Conservation (phyloP, 2,113 vertebrate species). For the Smithornis capensis region DNA sequence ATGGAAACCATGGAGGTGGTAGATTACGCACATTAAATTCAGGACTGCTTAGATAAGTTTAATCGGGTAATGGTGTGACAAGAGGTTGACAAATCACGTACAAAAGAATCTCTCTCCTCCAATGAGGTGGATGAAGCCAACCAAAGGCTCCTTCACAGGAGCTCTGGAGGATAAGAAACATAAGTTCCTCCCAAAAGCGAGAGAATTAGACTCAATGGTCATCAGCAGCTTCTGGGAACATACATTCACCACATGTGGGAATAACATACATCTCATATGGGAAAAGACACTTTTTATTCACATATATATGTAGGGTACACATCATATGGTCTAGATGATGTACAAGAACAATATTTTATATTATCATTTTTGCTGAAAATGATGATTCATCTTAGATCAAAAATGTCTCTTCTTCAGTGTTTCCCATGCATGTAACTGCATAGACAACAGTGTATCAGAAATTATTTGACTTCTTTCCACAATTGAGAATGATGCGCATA, state of each 20-base stretch:
- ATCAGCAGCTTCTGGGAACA: background rate
- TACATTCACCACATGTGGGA: background rate
- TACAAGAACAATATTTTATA: background rate
- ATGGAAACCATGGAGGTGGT: background rate
- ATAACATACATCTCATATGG: too few species aligned
- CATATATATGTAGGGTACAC: accelerated
- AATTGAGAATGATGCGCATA: background rate
- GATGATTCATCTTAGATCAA: background rate
- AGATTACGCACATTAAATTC: background rate
- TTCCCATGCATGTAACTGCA: background rate
- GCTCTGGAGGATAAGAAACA: background rate
- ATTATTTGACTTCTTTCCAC: background rate
- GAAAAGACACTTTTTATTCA: background rate
- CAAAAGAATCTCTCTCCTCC: background rate
- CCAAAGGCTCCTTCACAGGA: background rate
- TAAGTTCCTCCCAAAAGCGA: background rate
- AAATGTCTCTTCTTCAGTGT: background rate
- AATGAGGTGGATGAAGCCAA: background rate
- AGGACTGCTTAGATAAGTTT: background rate
- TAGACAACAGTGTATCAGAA: background rate
- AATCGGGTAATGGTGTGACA: background rate
- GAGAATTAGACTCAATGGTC: background rate
- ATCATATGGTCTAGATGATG: background rate
- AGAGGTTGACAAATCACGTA: background rate
- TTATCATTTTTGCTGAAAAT: background rate